Conservation (phyloP, 2,113 vertebrate genomes). For the Stercorarius parasiticus region DNA sequence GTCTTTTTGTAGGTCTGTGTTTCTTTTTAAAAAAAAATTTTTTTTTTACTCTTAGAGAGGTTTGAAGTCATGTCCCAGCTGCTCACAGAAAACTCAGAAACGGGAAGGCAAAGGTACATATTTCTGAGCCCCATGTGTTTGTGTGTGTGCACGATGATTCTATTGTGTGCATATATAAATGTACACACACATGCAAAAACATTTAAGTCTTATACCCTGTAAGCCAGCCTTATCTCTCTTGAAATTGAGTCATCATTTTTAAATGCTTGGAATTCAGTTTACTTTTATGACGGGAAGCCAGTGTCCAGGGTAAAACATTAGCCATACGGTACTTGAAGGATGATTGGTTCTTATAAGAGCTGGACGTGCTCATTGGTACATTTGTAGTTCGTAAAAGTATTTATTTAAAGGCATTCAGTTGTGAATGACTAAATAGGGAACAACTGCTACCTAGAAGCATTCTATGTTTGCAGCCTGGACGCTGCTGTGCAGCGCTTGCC, state of each 20-base stretch:
- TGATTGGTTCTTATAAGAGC: background rate
- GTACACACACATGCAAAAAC: background rate
- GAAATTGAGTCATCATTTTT: background rate
- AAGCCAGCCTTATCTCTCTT: background rate
- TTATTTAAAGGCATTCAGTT: background rate
- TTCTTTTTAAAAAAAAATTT: background rate
- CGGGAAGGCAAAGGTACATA: background rate
- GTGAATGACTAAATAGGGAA: background rate
- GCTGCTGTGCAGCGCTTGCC: background rate
- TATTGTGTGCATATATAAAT: background rate
- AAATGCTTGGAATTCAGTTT: background rate
- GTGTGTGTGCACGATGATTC: background rate
- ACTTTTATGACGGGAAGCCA: background rate
- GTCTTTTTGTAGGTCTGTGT: background rate
- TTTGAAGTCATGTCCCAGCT: background rate
- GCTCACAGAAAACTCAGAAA: background rate
- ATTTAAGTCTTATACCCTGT: background rate
- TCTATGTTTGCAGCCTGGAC: conserved; percentile 14
- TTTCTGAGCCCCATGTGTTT: background rate
- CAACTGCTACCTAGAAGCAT: background rate
- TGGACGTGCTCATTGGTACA: background rate
- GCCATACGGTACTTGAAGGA: background rate
- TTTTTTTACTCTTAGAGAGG: background rate
- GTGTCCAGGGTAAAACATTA: background rate
- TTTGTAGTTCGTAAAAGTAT: background rate